Percentiles rank a stretch among this genome's conserved stretches.
Conservation (phyloP, 2,113 vertebrate genomes). For the Lophochroa leadbeateri region DNA sequence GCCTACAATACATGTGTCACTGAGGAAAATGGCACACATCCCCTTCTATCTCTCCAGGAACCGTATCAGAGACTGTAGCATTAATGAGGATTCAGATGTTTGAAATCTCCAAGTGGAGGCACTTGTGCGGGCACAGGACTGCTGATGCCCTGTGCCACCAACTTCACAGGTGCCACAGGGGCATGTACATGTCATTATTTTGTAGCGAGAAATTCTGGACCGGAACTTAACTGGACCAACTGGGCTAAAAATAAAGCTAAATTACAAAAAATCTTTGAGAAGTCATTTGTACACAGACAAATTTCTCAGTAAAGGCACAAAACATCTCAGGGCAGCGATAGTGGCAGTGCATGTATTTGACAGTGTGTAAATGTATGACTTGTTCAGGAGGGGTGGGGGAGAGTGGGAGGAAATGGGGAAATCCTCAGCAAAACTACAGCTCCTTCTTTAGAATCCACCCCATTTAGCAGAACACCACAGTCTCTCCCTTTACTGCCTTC, state of each 20-base stretch:
- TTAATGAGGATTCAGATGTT: neutral
- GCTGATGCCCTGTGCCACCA: neutral
- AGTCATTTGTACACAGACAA: neutral
- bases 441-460: neutral
- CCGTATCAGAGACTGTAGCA: neutral
- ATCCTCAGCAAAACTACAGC: neutral
- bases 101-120: neutral
- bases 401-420: rapidly evolving
- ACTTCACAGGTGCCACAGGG: neutral
- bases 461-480: neutral
- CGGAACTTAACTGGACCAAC: neutral
- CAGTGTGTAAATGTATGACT: rapidly evolving
- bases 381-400: rapidly evolving
- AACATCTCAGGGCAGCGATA: neutral
- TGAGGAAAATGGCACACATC: neutral
- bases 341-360: rapidly evolving
- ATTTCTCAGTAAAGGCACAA: neutral
- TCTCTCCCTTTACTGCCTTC: rapidly evolving
- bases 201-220: neutral
- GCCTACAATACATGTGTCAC: neutral
- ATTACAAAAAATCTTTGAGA: neutral
- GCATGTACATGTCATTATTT: rapidly evolving
- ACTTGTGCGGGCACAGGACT: rapidly evolving
- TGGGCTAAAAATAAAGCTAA: neutral
- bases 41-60: neutral